Percentiles rank a stretch among this genome's conserved stretches.
phyloP scores from a whole-genome alignment of 2,888 invertebrate species.

The Diloba caeruleocephala region DNA sequence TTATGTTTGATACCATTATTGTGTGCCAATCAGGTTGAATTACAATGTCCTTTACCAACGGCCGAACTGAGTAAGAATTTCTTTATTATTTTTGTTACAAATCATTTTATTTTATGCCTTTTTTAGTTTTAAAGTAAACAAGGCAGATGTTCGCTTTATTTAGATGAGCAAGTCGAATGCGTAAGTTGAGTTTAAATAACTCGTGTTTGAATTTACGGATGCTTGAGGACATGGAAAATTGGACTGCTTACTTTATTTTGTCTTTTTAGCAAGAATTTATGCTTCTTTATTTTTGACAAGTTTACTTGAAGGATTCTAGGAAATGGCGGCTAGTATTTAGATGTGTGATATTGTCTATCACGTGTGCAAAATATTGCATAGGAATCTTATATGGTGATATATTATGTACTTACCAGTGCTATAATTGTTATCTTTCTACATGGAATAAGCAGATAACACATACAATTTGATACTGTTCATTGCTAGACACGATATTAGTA shows the following conservation, averaged over 20 bases:
- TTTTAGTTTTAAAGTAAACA: slow-evolving; percentile 75
- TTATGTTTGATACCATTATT: slow-evolving; percentile 89
- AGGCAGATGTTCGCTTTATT: slow-evolving; percentile 83
- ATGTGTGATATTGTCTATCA: slow-evolving; percentile 20
- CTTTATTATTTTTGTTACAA: slow-evolving; percentile 82
- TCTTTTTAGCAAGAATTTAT: slow-evolving; percentile 47
- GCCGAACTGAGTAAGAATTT: slow-evolving; percentile 83
- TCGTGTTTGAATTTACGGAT: slow-evolving; percentile 70
- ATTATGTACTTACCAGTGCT: no score
- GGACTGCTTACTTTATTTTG: slow-evolving; percentile 40
- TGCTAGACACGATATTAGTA: no score
- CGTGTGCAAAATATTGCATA: slow-evolving; percentile 9
- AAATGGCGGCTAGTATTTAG: slow-evolving; percentile 35
- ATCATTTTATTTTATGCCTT: slow-evolving; percentile 82
- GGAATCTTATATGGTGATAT: background rate
- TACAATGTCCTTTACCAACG: slow-evolving; percentile 87
- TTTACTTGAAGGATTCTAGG: slow-evolving; percentile 46
- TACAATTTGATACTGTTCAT: no score
- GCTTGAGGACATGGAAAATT: slow-evolving; percentile 50
- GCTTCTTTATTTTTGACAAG: slow-evolving; percentile 51
- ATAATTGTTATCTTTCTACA: no score
- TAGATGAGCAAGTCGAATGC: slow-evolving; percentile 78
- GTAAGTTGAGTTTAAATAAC: slow-evolving; percentile 77
- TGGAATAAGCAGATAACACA: no score
- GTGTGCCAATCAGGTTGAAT: slow-evolving; percentile 89